These are phyloP conservation scores for Neotoxoptera formosana DNA, from an alignment of 1,140 invertebrate species.

Conservation along the genomic window DNA sequence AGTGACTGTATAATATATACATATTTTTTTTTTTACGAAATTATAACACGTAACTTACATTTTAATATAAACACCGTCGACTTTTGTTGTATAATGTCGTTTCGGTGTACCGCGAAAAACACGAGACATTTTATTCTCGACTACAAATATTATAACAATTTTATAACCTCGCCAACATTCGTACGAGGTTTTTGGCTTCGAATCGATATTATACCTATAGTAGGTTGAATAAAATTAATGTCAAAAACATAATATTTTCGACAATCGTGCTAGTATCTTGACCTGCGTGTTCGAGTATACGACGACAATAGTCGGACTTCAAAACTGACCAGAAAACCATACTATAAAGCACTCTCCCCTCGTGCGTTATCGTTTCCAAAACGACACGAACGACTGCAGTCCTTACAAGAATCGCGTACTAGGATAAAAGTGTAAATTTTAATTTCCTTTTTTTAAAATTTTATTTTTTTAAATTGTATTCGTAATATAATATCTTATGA, in stretches of 20 bases:
- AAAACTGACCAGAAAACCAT: background rate
- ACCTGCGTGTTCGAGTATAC: background rate
- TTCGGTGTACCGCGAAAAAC: background rate
- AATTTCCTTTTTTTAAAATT: no score
- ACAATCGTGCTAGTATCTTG: background rate
- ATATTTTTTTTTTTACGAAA: background rate
- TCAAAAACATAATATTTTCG: conserved; percentile 10
- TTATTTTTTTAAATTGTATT: no score
- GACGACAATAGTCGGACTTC: background rate
- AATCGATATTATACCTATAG: background rate
- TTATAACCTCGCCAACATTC: background rate
- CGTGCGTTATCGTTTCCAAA: background rate
- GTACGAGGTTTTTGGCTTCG: background rate
- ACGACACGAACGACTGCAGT: background rate
- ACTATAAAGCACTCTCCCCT: background rate
- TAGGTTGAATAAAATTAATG: background rate
- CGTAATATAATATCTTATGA: no score
- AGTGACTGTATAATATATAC: background rate
- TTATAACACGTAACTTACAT: background rate
- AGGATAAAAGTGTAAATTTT: no score
- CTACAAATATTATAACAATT: background rate
- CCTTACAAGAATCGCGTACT: background rate
- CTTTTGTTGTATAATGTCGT: background rate
- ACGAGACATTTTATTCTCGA: background rate
- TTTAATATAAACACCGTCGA: background rate